Evolutionary conservation across 2,888 invertebrate species (phyloP).

Genomic region (Subacronicta megacephala): DNA sequence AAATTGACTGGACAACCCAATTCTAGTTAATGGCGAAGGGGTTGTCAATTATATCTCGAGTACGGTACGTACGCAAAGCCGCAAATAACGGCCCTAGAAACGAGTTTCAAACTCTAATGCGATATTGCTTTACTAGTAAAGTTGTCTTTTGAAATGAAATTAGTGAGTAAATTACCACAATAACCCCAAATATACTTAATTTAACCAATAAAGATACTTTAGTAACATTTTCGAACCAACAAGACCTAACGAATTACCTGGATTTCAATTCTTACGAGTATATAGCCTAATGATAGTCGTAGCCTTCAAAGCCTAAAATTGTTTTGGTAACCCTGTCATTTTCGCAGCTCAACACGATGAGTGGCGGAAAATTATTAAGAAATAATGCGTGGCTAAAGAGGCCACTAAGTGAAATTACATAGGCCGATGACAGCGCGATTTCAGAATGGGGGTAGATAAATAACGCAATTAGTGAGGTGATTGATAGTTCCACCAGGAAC

Average conservation of each 20-base stretch:
- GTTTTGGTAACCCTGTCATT: slow-evolving; percentile 58
- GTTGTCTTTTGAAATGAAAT: slow-evolving; percentile 45
- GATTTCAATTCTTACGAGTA: not conserved
- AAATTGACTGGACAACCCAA: slow-evolving; percentile 68
- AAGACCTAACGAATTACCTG: slow-evolving; percentile 18
- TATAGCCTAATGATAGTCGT: not conserved
- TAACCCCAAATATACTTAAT: slow-evolving; percentile 22
- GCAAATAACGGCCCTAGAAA: slow-evolving; percentile 56
- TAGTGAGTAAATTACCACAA: slow-evolving; percentile 36
- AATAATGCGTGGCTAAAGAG: slow-evolving; percentile 73
- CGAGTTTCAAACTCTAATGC: slow-evolving; percentile 54
- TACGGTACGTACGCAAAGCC: slow-evolving; percentile 54
- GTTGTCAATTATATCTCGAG: slow-evolving; percentile 64
- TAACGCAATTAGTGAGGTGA: slow-evolving; percentile 83
- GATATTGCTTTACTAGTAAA: slow-evolving; percentile 55
- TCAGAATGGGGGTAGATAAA: slow-evolving; percentile 79
- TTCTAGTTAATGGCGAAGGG: slow-evolving; percentile 61
- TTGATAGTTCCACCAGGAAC: slow-evolving; percentile 76
- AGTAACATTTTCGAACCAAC: slow-evolving; percentile 4
- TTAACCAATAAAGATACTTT: too few species aligned
- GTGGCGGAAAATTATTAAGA: slow-evolving; percentile 70
- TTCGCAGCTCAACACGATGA: slow-evolving; percentile 62
- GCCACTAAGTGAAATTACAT: slow-evolving; percentile 84
- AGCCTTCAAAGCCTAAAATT: slow-evolving; percentile 21
- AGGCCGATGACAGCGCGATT: slow-evolving; percentile 80